Base-by-base conservation (phyloP, 2,888 invertebrate genomes). In the Agrochola litura region DNA sequence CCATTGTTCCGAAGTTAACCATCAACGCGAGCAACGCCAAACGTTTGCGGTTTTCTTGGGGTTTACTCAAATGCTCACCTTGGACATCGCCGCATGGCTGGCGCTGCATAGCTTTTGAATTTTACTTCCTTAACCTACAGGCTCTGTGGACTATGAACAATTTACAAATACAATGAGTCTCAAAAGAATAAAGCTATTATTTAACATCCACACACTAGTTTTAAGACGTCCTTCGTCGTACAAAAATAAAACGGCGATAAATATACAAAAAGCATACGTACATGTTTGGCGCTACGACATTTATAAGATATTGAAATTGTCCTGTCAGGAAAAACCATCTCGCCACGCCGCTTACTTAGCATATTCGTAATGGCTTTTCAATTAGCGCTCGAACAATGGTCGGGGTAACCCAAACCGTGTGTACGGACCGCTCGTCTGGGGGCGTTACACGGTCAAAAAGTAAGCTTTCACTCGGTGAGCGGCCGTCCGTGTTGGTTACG, bases 391-490 rank as follows among this genome's bases (percentile, higher is more conserved):
- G 78, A 86, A 88, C 89, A 89, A 88, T 86, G 83, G 89, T 79
- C 85, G 92, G 93, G 91, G 87, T 91, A 92, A 90, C 90, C 93
- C 93, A 90, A 88, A 74, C 84, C 81, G 73, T 82, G 82, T 80
- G 86, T 82, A 83, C 79, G 73, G 71, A 60, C 82, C 79, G 73
- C 79, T 83, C 43, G 69, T 77, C 73, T 72, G 80, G 78, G 79
- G 79, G 78, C 85, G 84, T 83, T 84, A 85, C 73, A 83, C 88
- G 88, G 74, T 81, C 86, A 84, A 85, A 88, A 81, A 82, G 81
- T 82, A 88, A 81, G 94, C 95, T 95, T 95, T 95, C 95, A 93
- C 95, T 92, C 83, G 80, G 82, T 83, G 88, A 82, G 80, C 87
- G 88, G 88, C 87, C 83, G 87, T 80, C 79, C 82, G 82, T 66